Conservation (phyloP, 2,113 vertebrate genomes). For the Probosciger aterrimus region DNA sequence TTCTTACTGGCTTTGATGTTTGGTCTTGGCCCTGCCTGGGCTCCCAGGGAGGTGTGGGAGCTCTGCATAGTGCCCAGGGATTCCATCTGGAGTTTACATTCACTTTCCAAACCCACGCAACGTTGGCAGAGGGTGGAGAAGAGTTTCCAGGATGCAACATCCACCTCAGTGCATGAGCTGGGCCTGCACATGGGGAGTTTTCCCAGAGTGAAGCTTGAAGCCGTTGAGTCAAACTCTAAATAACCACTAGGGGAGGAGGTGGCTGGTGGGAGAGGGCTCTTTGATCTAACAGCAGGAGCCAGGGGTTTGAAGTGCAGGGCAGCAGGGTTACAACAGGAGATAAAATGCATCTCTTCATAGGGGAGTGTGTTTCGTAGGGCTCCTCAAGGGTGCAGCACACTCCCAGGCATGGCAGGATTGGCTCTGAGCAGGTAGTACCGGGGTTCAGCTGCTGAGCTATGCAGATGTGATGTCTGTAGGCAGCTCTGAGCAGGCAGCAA, state of each 20-base stretch:
- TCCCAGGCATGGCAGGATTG: not conserved
- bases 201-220: not conserved
- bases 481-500: not conserved
- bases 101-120: not conserved
- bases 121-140: not conserved
- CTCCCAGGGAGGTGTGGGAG: not conserved
- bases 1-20: not conserved
- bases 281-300: not conserved
- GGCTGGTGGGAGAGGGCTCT: not conserved
- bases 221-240: not conserved
- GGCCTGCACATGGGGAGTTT: rapidly evolving
- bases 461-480: not conserved
- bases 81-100: not conserved
- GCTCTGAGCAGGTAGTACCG: not conserved
- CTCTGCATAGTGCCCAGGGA: not conserved
- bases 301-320: not conserved
- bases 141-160: not conserved
- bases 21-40: not conserved
- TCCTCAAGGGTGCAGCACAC: not conserved
- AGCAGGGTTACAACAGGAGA: not conserved
- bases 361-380: not conserved
- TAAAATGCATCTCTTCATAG: not conserved
- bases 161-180: not conserved
- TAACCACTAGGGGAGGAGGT: not conserved
- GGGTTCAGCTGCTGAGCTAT: not conserved